Evolutionary conservation across 2,797 vertebrate species (phyloP), one percentile per base, ranked within the genome.

Genomic region (Phrynocephalus vlangalii): DNA sequence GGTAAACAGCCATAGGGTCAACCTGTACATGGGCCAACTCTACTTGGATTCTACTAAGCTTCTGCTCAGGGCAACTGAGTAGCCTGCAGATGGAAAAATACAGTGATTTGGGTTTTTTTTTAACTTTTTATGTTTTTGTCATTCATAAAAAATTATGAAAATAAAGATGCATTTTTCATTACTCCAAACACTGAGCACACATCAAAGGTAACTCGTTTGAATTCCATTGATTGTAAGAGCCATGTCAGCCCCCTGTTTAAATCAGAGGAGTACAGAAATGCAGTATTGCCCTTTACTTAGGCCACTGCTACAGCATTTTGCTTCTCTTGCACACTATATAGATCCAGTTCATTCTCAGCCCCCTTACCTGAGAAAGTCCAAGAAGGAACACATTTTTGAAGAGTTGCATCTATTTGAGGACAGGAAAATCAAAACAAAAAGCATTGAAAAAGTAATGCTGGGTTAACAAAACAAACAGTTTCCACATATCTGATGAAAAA

Each of bases 41-140:
- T 92, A 94, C 92, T 97, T 98, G 97, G 96, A 88, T 97, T 97
- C 97, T 94, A 97, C 98, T 98, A 98, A 89, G 91, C 94, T 96
- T 92, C 94, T 94, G 96, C 96, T 96, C 94, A 94, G 93, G 96
- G 96, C 96, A 97, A 94, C 90, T 91, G 33, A 33, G 33, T 95
- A 93, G 92, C 90, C 95, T 94, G 79, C 70, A 66, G 38, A 87
- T 94, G 90, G 92, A 92, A 60, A 90, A 94, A 91, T 77, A 20
- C 44, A 93, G 33, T 15, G n/a, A 82, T 95, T 93, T 95, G 90
- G 33, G 33, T 33, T 33, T 33, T 33, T 33, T 91, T 90, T 85
- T 88, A 88, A 78, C n/a, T 44, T 44, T 90, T 90, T 90, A 88
- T 88, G 10, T 77, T 48, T 77, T 73, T 81, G 11, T 24, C 70